phyloP scores from a whole-genome alignment of 2,888 invertebrate genomes.

The Drosophila putrida region DNA sequence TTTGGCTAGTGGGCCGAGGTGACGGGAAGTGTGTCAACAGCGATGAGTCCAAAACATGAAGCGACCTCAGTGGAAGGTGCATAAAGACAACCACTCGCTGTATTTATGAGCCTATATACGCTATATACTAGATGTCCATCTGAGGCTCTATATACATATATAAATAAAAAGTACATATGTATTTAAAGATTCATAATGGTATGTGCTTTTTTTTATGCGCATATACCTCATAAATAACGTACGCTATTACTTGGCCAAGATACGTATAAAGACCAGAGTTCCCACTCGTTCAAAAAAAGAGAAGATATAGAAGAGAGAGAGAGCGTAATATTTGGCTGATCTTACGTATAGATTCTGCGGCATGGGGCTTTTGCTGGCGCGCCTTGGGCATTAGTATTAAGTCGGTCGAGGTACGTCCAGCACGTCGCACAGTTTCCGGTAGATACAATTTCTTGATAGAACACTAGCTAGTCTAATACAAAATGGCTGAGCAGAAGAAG shows the following conservation, averaged over 20 bases:
- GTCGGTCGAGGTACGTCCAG: conserved; percentile 81
- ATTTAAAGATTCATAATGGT: conserved; percentile 67
- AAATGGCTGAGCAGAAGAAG: conserved; percentile 85
- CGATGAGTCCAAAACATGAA: conserved; percentile 32
- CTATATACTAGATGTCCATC: conserved; percentile 12
- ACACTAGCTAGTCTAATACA: conserved; percentile 14
- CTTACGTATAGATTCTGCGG: conserved; percentile 49
- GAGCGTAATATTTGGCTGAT: neutral
- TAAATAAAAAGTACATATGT: conserved; percentile 13
- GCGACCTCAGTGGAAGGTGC: conserved; percentile 48
- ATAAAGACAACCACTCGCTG: conserved; percentile 45
- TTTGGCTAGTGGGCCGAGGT: neutral
- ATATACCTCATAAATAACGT: conserved; percentile 76
- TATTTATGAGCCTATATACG: conserved; percentile 9
- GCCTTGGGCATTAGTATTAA: conserved; percentile 77
- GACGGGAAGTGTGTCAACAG: conserved; percentile 62
- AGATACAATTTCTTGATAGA: conserved; percentile 41
- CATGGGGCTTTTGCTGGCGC: conserved; percentile 55
- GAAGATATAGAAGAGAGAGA: conserved; percentile 7
- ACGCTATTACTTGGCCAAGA: conserved; percentile 75
- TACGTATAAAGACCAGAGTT: conserved; percentile 58
- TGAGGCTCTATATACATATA: conserved; percentile 34
- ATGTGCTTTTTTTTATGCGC: conserved; percentile 70
- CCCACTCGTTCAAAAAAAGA: conserved; percentile 38
- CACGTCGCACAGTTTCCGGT: conserved; percentile 78